A percentile compares a stretch with the other conserved stretches of the same genome.
These are phyloP conservation scores for Drosophila kambysellisi DNA, from an alignment of 2,888 invertebrate species.

Conservation along the genomic window DNA sequence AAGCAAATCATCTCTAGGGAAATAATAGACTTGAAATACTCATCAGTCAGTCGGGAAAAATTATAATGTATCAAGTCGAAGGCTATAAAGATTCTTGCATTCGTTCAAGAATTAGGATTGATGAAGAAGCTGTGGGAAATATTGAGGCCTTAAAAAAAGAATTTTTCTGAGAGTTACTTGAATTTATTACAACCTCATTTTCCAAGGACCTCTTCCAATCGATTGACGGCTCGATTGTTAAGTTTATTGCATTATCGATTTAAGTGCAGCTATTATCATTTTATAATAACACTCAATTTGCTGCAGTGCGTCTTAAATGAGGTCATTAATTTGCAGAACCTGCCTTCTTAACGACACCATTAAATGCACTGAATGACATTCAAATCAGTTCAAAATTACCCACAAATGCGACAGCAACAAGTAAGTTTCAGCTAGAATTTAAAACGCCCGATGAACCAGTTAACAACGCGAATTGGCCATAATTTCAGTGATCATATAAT, in stretches of 20 bases:
- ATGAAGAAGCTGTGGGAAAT: no score
- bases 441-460: slow-evolving; percentile 45
- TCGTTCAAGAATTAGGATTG: no score
- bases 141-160: no score
- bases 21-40: not conserved
- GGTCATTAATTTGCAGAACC: not conserved
- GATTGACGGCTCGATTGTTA: not conserved
- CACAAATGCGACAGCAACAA: not conserved
- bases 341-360: slow-evolving; percentile 2
- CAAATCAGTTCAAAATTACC: slow-evolving; percentile 19
- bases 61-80: no score
- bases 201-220: not conserved
- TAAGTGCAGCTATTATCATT: slow-evolving; percentile 1
- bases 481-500: slow-evolving; percentile 24
- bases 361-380: slow-evolving; percentile 22
- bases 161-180: not conserved
- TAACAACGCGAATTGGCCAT: slow-evolving; percentile 41
- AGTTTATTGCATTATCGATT: not conserved
- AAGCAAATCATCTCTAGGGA: not conserved
- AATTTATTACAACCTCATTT: not conserved
- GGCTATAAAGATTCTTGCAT: no score
- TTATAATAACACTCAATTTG: not conserved
- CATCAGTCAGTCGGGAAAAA: no score
- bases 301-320: not conserved
- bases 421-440: slow-evolving; percentile 18